Conservation (phyloP, 2,888 invertebrate species). For the Leptinotarsa rubiginosa region DNA sequence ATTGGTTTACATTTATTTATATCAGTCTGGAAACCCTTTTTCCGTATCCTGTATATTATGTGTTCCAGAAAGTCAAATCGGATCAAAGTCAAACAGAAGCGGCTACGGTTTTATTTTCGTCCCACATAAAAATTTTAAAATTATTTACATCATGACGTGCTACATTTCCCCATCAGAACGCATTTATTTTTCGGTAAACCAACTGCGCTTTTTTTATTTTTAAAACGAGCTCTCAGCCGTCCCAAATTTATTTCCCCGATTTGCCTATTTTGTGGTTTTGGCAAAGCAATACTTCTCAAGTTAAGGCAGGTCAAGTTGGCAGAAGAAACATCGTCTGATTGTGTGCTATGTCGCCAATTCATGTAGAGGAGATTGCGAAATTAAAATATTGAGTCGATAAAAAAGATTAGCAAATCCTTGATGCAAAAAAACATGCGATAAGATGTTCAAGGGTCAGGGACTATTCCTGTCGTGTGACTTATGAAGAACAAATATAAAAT, state of each 20-base stretch:
- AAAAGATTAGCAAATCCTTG: slow-evolving; percentile 6
- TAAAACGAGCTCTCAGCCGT: slow-evolving; percentile 33
- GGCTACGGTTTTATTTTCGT: slow-evolving; percentile 4
- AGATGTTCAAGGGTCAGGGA: neutral
- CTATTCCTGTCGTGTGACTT: neutral
- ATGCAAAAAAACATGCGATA: slow-evolving; percentile 10
- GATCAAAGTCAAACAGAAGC: neutral
- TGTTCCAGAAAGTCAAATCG: neutral
- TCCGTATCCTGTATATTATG: neutral
- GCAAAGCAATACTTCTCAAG: slow-evolving; percentile 44
- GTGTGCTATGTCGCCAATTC: slow-evolving; percentile 3
- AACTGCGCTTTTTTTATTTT: slow-evolving; percentile 43
- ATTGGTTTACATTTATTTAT: no score
- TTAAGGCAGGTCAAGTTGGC: slow-evolving; percentile 47
- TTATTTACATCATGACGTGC: slow-evolving; percentile 4
- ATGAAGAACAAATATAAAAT: no score
- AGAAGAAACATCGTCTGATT: slow-evolving; percentile 22
- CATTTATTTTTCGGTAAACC: slow-evolving; percentile 10
- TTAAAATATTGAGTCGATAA: slow-evolving; percentile 16
- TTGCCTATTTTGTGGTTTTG: slow-evolving; percentile 48
- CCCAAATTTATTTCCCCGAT: slow-evolving; percentile 24
- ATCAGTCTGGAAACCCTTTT: neutral
- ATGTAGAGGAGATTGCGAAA: neutral
- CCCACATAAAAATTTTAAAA: slow-evolving; percentile 21
- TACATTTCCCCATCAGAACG: slow-evolving; percentile 17